Conservation (phyloP, 1,140 invertebrate genomes). For the Melanaphis sacchari region DNA sequence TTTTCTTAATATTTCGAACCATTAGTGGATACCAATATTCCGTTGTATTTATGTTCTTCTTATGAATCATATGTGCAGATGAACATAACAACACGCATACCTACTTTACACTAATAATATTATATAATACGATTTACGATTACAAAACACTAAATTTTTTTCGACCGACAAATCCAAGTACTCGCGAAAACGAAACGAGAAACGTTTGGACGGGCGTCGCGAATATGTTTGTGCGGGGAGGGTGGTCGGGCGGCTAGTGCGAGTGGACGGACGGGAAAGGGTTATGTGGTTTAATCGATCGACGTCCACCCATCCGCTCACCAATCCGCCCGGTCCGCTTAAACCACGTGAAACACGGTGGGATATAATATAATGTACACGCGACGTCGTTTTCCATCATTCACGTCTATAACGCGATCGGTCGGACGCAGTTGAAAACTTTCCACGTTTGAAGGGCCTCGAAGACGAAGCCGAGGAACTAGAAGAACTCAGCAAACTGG, state of each 20-base stretch:
- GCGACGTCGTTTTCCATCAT: background rate
- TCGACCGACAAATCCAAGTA: background rate
- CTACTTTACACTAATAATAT: background rate
- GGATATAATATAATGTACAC: slow-evolving; percentile 18
- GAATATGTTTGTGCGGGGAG: background rate
- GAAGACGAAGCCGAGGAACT: slow-evolving; percentile 60
- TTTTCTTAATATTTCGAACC: background rate
- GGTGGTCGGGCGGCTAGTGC: background rate
- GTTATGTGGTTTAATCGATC: slow-evolving; percentile 2
- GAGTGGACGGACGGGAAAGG: no score
- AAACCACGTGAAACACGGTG: background rate
- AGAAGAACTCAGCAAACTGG: slow-evolving; percentile 63
- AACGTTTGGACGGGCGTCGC: background rate
- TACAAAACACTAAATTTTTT: background rate
- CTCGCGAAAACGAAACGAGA: background rate
- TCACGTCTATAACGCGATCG: background rate
- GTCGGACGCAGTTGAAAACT: background rate
- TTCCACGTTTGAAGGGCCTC: slow-evolving; percentile 59
- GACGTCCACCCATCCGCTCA: background rate
- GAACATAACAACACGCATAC: background rate
- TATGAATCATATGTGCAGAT: background rate
- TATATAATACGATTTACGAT: background rate
- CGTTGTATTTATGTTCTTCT: background rate
- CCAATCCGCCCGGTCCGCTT: background rate
- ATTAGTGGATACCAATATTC: background rate